Evolutionary conservation across 2,113 vertebrate genomes (phyloP).

Genomic region (Seriola rivoliana): DNA sequence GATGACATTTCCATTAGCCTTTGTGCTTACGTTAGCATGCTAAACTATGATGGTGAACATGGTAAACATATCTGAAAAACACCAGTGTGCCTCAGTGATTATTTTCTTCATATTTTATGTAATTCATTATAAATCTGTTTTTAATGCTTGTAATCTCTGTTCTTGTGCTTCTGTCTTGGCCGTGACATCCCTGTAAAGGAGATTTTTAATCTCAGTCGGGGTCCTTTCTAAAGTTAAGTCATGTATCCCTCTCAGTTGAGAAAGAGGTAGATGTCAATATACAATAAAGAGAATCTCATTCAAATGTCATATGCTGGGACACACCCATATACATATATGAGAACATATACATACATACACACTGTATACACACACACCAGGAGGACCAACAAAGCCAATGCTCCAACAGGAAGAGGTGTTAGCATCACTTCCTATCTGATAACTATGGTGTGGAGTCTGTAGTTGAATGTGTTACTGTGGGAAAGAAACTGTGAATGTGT

Average conservation of each 20-base stretch:
- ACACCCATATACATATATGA: neutral
- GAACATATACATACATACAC: neutral
- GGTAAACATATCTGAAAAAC: neutral
- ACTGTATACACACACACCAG: slow-evolving; percentile 14
- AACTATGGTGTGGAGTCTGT: slow-evolving; percentile 27
- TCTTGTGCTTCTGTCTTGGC: neutral
- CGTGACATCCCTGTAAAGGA: neutral
- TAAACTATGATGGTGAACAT: neutral
- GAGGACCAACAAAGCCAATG: slow-evolving; percentile 14
- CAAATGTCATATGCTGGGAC: neutral
- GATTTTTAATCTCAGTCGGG: neutral
- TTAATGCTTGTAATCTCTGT: neutral
- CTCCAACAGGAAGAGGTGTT: slow-evolving; percentile 63
- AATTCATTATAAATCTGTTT: neutral
- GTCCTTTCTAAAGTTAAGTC: neutral
- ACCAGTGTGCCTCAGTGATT: neutral
- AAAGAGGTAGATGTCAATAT: neutral
- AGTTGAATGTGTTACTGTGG: slow-evolving; percentile 45
- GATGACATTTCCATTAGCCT: neutral
- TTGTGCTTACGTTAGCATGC: neutral
- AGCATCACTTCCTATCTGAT: slow-evolving; percentile 65
- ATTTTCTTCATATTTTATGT: no score
- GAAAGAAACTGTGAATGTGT: slow-evolving; percentile 42
- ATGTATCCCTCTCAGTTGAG: neutral
- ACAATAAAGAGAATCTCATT: neutral